Base-by-base conservation (phyloP, 2,797 vertebrate genomes). In the Pampus argenteus region DNA sequence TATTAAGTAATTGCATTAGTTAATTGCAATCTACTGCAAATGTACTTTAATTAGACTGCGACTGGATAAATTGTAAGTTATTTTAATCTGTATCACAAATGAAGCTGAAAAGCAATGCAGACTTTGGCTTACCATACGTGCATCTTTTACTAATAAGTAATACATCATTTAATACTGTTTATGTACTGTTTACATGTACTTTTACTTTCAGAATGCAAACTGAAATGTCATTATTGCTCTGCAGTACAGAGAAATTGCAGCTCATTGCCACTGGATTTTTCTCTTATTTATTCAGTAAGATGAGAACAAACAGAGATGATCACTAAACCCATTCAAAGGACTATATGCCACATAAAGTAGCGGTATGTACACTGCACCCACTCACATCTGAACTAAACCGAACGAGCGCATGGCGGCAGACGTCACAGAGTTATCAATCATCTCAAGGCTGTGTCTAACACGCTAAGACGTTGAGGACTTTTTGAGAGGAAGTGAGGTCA, bases 11-110 rank as follows among this genome's bases (percentile, higher is more conserved):
- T 51, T 72, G 25, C 56, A 70, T 82, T 74, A 78, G 69, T 78
- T 86, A 83, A 86, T 63, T 78, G 62, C 56, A 56, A 13, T 64
- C 47, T 60, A 40, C 62, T 67, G n/a, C n/a, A 67, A 65, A 81
- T 66, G 54, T 52, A 75, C 61, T 81, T 79, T 68, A 52, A 69
- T 61, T 52, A 66, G 57, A 66, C 26, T 62, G 48, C 20, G 73
- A 18, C 66, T 50, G 9, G 11, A 34, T 71, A 5, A 61, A 55
- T 69, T 56, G 23, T n/a, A 70, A 78, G 42, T 48, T 44, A 18
- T 61, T 82, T 81, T 36, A 56, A 61, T 70, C 17, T 78, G 45
- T 56, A 11, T 63, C 42, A 71, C 13, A 64, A 66, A 54, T 34
- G n/a, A 65, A 74, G 36, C n/a, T 45, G 40, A 58, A 31, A 5